Conservation (phyloP, 2,888 invertebrate genomes). For the Cabera pusaria region DNA sequence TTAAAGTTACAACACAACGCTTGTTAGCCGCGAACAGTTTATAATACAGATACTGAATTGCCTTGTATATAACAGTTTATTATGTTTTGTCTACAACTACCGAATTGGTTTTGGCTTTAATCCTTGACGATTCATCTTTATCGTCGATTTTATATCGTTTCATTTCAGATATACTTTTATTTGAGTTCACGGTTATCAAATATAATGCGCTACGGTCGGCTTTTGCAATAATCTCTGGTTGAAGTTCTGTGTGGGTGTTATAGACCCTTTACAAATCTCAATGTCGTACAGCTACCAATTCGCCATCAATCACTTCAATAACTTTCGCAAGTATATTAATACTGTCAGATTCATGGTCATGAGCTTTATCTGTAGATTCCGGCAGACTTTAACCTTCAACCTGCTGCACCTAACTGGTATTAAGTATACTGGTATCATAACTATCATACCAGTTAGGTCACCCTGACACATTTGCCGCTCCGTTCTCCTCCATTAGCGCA, state of each 20-base stretch:
- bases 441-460: constrained; percentile 26
- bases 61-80: background rate
- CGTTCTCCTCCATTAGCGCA: constrained; percentile 31
- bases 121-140: background rate
- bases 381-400: constrained; percentile 21
- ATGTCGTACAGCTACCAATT: background rate
- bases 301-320: no score
- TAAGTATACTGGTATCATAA: constrained; percentile 12
- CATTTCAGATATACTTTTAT: no score
- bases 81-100: constrained; percentile 3
- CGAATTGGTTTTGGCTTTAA: constrained; percentile 1
- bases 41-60: background rate
- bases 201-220: no score
- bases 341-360: background rate
- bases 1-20: constrained; percentile 5
- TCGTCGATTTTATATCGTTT: no score
- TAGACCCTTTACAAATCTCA: background rate
- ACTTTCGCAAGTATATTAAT: no score
- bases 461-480: constrained; percentile 34
- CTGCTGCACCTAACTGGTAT: constrained; percentile 18
- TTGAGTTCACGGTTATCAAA: background rate
- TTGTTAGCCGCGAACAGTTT: background rate
- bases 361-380: background rate
- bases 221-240: no score
- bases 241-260: no score